Base-by-base conservation (phyloP, 2,888 invertebrate genomes). In the Tipula vernalis region DNA sequence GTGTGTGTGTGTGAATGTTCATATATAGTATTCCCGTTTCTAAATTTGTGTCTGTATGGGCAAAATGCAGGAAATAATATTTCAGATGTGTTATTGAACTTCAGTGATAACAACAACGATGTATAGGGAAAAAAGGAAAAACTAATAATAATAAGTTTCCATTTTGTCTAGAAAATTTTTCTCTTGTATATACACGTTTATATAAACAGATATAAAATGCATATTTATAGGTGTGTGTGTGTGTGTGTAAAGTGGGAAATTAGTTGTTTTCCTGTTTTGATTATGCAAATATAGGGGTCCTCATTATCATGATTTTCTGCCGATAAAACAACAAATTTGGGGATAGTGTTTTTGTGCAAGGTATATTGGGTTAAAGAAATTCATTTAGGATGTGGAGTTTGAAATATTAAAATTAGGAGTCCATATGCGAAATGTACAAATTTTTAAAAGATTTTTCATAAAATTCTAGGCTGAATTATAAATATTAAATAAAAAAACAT, bases 81-180 rank as follows among this genome's bases (percentile, higher is more conserved):
- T 71, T 71, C 41, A 41, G 84, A 84, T 84, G 41, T 84, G 84
- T 84, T 84, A 84, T 84, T 84, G 84, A 84, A 84, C 84, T 84
- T 84, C 39, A 36, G 15, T 41, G 71, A 84, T 39, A 84, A 84
- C 84, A 84, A 84, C 41, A 84, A 84, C n/a, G 5, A 84, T 39
- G 84, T 39, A 83, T 36, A 39, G 41, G 84, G 5, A 84, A 84
- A 84, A n/a, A 39, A 28, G 28, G 71, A 28, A 71, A 28, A 28
- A 71, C 18, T 28, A 28, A 57, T 15, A 15, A 71, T 71, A 71
- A 28, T 28, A 71, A 84, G 84, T 84, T 84, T 84, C 84, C 84
- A 84, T 84, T 84, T 84, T 84, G 84, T 84, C 84, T 84, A 39
- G 84, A 84, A 84, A 84, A 84, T 39, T 84, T 83, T 83, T 39